Conservation (phyloP, 2,888 invertebrate species). For the Didymodactylos carnosus region DNA sequence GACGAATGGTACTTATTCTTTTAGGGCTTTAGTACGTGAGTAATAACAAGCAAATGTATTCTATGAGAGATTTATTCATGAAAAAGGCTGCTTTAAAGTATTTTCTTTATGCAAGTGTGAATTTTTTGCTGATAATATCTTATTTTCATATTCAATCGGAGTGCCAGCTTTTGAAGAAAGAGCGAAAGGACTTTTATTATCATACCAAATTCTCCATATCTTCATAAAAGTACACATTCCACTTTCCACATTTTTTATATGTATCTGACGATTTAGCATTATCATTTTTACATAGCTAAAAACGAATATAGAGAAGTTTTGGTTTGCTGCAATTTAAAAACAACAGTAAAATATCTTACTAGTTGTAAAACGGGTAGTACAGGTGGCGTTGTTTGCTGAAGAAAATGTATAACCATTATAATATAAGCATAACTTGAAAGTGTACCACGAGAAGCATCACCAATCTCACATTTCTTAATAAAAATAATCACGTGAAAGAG, state of each 20-base stretch:
- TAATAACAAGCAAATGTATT: too few relatives aligned
- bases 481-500: background rate
- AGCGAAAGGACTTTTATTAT: too few relatives aligned
- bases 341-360: constrained; percentile 23
- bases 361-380: constrained; percentile 44
- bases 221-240: background rate
- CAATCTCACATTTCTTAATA: constrained; percentile 38
- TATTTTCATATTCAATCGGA: too few relatives aligned
- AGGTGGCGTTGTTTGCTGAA: constrained; percentile 41
- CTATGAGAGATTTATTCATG: too few relatives aligned
- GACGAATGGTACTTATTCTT: too few relatives aligned
- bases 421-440: constrained; percentile 45
- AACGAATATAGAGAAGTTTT: too few relatives aligned
- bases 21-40: too few relatives aligned
- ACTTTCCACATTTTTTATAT: background rate
- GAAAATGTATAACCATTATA: constrained; percentile 42
- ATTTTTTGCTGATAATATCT: too few relatives aligned
- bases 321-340: too few relatives aligned
- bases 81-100: too few relatives aligned
- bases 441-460: constrained; percentile 43
- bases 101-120: too few relatives aligned
- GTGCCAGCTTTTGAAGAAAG: too few relatives aligned
- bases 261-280: background rate
- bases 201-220: background rate
- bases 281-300: background rate